Conservation (phyloP, 2,888 invertebrate genomes). For the Amphipoea lucens region DNA sequence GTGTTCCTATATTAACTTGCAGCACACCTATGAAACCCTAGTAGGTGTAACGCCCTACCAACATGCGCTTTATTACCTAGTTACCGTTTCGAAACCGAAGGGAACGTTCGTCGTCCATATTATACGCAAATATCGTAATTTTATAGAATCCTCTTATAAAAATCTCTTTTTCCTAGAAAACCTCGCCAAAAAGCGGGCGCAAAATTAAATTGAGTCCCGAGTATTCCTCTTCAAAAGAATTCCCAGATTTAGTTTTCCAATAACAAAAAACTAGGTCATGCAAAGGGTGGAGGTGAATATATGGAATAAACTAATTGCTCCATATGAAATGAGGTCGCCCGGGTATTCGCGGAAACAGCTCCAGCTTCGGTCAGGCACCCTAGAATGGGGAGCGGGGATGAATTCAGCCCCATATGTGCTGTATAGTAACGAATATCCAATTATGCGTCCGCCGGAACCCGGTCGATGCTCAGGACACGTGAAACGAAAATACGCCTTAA, state of each 20-base stretch:
- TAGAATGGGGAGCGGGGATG: constrained; percentile 2
- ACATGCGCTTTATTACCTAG: neutral
- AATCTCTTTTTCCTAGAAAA: neutral
- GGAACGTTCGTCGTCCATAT: neutral
- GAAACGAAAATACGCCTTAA: constrained; percentile 5
- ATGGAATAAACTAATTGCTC: constrained; percentile 11
- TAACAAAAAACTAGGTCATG: constrained; percentile 21
- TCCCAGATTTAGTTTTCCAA: neutral
- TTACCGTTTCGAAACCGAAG: neutral
- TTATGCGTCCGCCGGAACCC: constrained; percentile 41
- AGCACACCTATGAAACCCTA: neutral
- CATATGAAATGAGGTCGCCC: constrained; percentile 9
- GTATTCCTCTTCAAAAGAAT: neutral
- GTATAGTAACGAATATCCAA: constrained; percentile 21
- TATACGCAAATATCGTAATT: neutral
- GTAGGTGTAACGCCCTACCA: neutral
- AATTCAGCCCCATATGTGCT: neutral
- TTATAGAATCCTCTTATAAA: neutral
- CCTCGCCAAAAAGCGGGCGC: neutral
- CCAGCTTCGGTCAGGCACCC: constrained; percentile 2
- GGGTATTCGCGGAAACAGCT: constrained; percentile 3
- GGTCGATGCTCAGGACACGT: constrained; percentile 36
- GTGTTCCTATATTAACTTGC: neutral
- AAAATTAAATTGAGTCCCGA: neutral
- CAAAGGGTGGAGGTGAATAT: neutral